These are phyloP conservation scores for Smittia aterrima DNA, from an alignment of 2,888 invertebrate genomes.

Conservation along the genomic window DNA sequence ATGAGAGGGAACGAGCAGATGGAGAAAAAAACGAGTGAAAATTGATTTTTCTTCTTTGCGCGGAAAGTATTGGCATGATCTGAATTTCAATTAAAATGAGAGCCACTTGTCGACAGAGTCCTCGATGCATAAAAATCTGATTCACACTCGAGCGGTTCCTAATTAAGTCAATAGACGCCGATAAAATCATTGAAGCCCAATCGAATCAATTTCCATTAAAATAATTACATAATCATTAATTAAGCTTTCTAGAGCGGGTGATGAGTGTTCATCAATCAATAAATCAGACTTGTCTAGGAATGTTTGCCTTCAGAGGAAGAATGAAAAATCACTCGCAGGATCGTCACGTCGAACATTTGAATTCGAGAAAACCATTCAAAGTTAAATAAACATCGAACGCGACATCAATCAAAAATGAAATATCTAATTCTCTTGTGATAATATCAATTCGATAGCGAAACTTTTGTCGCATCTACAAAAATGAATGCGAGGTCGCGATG, in stretches of 20 bases:
- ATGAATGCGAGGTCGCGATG: background rate
- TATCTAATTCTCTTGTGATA: slow-evolving; percentile 13
- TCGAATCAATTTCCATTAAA: slow-evolving; percentile 37
- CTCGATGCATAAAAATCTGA: background rate
- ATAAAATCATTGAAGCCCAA: slow-evolving; percentile 30
- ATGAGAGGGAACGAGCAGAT: background rate
- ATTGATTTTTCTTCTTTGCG: slow-evolving; percentile 16
- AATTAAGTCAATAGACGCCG: slow-evolving; percentile 24
- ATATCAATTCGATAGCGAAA: slow-evolving; percentile 3
- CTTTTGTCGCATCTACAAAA: background rate
- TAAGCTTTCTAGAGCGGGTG: slow-evolving; percentile 5
- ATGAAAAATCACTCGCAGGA: background rate
- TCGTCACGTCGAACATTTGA: background rate
- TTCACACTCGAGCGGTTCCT: slow-evolving; percentile 2
- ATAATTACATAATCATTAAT: slow-evolving; percentile 40
- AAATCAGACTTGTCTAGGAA: background rate
- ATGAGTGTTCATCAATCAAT: background rate
- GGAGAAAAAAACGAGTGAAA: slow-evolving; percentile 19
- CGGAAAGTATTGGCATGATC: background rate
- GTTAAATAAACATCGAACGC: background rate
- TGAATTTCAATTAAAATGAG: slow-evolving; percentile 36
- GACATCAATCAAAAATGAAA: slow-evolving; percentile 35
- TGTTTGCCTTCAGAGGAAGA: background rate
- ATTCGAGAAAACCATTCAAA: background rate
- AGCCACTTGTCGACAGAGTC: background rate